phyloP scores from a whole-genome alignment of 1,140 invertebrate species.

The Octopus sinensis region DNA sequence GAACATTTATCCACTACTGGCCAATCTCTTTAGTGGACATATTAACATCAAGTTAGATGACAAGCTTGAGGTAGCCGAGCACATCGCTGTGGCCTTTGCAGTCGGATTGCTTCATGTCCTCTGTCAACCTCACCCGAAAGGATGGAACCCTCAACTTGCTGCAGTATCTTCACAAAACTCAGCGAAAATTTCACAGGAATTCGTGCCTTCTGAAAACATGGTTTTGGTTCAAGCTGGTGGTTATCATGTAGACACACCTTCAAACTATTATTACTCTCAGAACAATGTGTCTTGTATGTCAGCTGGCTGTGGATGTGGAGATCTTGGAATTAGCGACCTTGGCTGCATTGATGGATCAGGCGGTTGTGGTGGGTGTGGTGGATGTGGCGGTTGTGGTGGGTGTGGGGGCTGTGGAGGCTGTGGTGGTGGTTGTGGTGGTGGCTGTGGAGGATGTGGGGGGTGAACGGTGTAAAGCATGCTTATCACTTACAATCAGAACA shows the following conservation, averaged over 20 bases:
- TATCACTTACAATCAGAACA: no score
- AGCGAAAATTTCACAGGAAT: conserved; percentile 20
- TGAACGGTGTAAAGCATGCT: neutral
- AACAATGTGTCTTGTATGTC: neutral
- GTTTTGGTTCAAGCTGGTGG: conserved; percentile 47
- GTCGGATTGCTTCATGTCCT: conserved; percentile 50
- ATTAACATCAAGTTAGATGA: conserved; percentile 20
- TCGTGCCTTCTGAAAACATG: conserved; percentile 42
- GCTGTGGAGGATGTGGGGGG: neutral
- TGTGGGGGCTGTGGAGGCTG: neutral
- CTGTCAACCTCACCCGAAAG: conserved; percentile 43
- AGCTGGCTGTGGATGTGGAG: neutral
- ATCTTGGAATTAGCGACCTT: neutral
- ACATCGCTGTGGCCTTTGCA: conserved; percentile 44
- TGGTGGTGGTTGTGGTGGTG: neutral
- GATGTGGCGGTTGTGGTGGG: conserved; percentile 7
- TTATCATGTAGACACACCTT: conserved; percentile 45
- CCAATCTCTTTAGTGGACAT: conserved; percentile 26
- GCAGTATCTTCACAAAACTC: conserved; percentile 7
- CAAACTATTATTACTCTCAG: conserved; percentile 29
- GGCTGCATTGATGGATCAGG: neutral
- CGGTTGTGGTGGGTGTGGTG: neutral
- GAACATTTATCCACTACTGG: conserved; percentile 28
- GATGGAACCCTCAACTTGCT: conserved; percentile 36
- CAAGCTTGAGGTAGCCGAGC: conserved; percentile 42